Percentiles rank a stretch among this genome's conserved stretches.
Conservation (phyloP, 2,797 vertebrate genomes). For the Platalea minor region DNA sequence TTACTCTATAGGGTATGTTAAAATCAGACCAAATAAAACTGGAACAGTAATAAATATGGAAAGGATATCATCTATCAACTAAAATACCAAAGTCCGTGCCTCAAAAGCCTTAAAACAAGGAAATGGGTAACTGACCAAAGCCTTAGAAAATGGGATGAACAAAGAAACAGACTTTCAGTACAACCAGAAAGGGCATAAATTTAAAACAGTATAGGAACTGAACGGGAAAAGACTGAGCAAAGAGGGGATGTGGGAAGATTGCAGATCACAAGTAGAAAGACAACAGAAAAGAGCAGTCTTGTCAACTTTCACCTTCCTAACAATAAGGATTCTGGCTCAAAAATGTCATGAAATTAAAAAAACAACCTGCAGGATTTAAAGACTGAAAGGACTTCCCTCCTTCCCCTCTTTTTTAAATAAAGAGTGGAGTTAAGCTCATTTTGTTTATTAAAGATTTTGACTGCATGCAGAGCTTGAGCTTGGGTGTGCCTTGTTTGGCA, state of each 20-base stretch:
- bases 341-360: not conserved
- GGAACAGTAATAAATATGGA: not conserved
- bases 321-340: not conserved
- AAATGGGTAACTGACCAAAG: not conserved
- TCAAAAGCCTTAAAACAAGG: not conserved
- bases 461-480: not conserved
- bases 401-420: not conserved
- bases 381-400: not conserved
- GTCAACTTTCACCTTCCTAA: not conserved
- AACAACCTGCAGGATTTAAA: not conserved
- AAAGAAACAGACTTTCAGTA: not conserved
- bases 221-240: not conserved
- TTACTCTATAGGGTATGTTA: not conserved
- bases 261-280: not conserved
- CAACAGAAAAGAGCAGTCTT: not conserved
- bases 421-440: not conserved
- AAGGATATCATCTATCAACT: not conserved
- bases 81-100: not conserved
- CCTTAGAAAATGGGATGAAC: not conserved
- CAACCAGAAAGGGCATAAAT: not conserved
- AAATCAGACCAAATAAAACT: not conserved
- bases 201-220: not conserved
- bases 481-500: conserved; percentile 43
- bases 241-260: not conserved
- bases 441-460: conserved; percentile 26